phyloP scores from a whole-genome alignment of 2,113 vertebrate genomes.

The Thermophis baileyi region DNA sequence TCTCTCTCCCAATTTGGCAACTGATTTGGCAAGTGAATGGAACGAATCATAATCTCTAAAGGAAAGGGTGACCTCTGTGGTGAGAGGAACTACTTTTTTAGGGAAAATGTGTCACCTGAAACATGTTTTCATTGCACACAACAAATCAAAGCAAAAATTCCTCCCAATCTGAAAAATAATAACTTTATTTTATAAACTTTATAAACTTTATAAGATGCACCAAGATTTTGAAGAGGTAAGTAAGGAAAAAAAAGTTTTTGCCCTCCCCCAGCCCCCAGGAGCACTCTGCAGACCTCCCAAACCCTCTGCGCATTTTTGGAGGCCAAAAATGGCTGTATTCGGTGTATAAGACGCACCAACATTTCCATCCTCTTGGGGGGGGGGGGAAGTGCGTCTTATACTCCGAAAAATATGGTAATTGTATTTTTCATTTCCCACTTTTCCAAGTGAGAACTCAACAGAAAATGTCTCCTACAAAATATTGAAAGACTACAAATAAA shows the following conservation, averaged over 20 bases:
- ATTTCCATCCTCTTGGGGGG: too few relatives aligned
- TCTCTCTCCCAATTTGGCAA: not conserved
- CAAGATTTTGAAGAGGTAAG: too few relatives aligned
- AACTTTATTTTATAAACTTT: too few relatives aligned
- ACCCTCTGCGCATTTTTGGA: too few relatives aligned
- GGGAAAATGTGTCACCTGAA: not conserved
- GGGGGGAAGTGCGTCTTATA: too few relatives aligned
- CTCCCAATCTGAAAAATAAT: not conserved
- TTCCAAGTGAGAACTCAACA: not conserved
- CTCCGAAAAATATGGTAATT: too few relatives aligned
- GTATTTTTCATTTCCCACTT: not conserved
- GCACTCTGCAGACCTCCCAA: too few relatives aligned
- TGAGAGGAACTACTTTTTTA: not conserved
- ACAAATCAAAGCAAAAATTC: not conserved
- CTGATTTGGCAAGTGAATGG: not conserved
- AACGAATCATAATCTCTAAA: not conserved
- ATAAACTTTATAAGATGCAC: too few relatives aligned
- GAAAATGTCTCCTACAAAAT: not conserved
- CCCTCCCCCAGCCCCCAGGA: too few relatives aligned
- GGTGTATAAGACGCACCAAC: too few relatives aligned
- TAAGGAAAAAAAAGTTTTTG: too few relatives aligned
- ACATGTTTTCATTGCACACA: not conserved
- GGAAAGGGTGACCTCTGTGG: not conserved
- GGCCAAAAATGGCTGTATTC: too few relatives aligned
- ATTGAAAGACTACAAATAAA: not conserved